Evolutionary conservation across 2,888 invertebrate species (phyloP).

Genomic region (Pristionchus exspectatus): DNA sequence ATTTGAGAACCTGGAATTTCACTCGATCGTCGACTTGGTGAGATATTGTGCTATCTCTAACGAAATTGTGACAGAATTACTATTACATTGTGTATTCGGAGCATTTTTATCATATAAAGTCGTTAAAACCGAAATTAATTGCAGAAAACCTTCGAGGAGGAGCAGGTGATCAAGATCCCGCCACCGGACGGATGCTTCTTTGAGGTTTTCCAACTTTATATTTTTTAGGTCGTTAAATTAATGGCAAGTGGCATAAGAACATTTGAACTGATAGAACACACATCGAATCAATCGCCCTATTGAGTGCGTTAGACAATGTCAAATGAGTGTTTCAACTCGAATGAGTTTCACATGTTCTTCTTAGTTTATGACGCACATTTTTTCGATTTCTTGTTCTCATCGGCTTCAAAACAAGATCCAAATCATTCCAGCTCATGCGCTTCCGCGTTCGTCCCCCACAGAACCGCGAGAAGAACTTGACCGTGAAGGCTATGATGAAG

Average conservation of each 20-base stretch:
- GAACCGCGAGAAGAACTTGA: constrained; percentile 96
- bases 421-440: constrained; percentile 71
- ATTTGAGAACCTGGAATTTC: constrained; percentile 94
- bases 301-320: too few species aligned
- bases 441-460: constrained; percentile 91
- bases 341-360: not conserved
- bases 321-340: not conserved
- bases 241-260: too few species aligned
- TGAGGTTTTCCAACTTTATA: constrained; percentile 64
- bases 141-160: constrained; percentile 85
- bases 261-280: too few species aligned
- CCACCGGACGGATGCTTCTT: constrained; percentile 78
- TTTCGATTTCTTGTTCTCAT: not conserved
- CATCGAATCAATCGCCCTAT: too few species aligned
- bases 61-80: not conserved
- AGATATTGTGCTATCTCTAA: not conserved
- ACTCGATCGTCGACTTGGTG: constrained; percentile 90
- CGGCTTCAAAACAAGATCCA: not conserved
- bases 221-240: too few species aligned
- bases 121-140: not conserved
- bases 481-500: constrained; percentile 87
- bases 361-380: not conserved
- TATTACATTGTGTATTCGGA: too few species aligned
- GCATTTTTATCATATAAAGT: too few species aligned
- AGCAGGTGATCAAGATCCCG: constrained; percentile 79